Conservation (phyloP, 2,888 invertebrate species). For the Atethmia centrago region DNA sequence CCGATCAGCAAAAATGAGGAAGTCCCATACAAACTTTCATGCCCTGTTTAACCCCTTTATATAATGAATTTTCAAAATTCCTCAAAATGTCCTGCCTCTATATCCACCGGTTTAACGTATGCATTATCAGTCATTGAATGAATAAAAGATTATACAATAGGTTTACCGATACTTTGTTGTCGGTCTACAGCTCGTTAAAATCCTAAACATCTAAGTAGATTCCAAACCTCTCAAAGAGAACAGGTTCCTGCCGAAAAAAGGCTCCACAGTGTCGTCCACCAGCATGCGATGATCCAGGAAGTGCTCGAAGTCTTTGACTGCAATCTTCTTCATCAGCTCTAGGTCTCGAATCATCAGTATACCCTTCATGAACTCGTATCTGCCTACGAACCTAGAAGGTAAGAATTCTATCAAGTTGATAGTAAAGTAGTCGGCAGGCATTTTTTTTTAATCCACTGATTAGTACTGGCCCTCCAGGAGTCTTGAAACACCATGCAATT, state of each 20-base stretch:
- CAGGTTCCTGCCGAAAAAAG: constrained; percentile 87
- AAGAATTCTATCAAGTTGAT: not conserved
- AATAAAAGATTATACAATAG: too few relatives aligned
- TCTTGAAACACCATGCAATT: too few relatives aligned
- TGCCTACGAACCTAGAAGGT: constrained; percentile 77
- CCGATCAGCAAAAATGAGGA: too few relatives aligned
- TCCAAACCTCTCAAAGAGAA: constrained; percentile 84
- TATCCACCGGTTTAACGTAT: too few relatives aligned
- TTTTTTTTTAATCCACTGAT: not conserved
- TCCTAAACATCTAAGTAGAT: not conserved
- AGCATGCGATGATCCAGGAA: constrained; percentile 85
- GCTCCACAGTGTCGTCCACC: constrained; percentile 67
- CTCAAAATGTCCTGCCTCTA: too few relatives aligned
- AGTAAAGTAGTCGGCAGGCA: not conserved
- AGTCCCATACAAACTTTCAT: too few relatives aligned
- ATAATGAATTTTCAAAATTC: too few relatives aligned
- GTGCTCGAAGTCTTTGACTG: constrained; percentile 89
- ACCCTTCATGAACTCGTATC: constrained; percentile 81
- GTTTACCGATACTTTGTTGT: not conserved
- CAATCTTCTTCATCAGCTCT: constrained; percentile 87
- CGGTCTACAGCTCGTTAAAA: too few relatives aligned
- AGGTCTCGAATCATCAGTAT: constrained; percentile 82
- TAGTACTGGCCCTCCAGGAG: not conserved
- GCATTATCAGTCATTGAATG: too few relatives aligned
- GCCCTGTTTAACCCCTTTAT: too few relatives aligned